A percentile compares a stretch with the other conserved stretches of the same genome.
Evolutionary conservation across 2,888 invertebrate genomes (phyloP).

Genomic region (Megaustenia siamemsis): DNA sequence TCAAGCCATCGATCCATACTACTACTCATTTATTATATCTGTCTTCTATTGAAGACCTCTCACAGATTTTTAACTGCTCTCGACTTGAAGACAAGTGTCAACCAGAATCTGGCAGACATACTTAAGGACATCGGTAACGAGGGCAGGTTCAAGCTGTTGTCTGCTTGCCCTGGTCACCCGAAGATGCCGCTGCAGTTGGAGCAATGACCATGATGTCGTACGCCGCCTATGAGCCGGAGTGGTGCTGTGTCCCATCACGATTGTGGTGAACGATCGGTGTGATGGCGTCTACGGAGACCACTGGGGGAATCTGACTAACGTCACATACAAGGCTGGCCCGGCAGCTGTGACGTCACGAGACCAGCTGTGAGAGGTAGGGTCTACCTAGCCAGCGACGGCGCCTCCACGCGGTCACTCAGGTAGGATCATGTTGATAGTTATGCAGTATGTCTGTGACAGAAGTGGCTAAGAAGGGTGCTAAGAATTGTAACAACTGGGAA

Average conservation of each 20-base stretch:
- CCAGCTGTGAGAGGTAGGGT: not conserved
- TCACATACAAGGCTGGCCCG: slow-evolving; percentile 3
- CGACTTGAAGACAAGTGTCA: not conserved
- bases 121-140: slow-evolving; percentile 32
- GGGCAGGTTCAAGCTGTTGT: slow-evolving; percentile 10
- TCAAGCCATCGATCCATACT: too few species aligned
- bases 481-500: too few species aligned
- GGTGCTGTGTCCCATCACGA: slow-evolving; percentile 40
- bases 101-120: slow-evolving; percentile 34
- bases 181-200: slow-evolving; percentile 45
- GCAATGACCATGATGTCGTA: slow-evolving; percentile 45
- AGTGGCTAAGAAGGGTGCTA: too few species aligned
- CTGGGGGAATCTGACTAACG: too few species aligned
- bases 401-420: slow-evolving; percentile 38
- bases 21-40: too few species aligned
- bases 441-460: too few species aligned
- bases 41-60: too few species aligned
- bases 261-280: too few species aligned
- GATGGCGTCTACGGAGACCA: too few species aligned
- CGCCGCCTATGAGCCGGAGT: slow-evolving; percentile 29
- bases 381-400: slow-evolving; percentile 9
- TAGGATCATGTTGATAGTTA: not conserved
- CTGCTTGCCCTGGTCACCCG: slow-evolving; percentile 24
- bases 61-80: not conserved
- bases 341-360: slow-evolving; percentile 4